Percentiles rank a stretch among this genome's conserved stretches.
Evolutionary conservation across 2,113 vertebrate species (phyloP).

Genomic region (Herpetotheres cachinnans): DNA sequence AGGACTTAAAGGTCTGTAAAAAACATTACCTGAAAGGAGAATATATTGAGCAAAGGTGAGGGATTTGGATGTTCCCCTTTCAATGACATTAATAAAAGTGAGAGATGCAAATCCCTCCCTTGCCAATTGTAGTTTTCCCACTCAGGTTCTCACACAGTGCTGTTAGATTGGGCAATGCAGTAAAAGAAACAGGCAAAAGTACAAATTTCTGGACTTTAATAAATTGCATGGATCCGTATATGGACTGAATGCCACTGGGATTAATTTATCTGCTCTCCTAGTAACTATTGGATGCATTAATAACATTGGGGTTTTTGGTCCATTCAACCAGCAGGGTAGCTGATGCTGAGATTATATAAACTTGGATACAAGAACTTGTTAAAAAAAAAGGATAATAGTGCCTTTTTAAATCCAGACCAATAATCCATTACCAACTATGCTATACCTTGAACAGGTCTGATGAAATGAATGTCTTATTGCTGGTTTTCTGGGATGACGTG

Average conservation of each 20-base stretch:
- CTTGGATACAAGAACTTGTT: background rate
- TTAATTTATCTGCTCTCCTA: background rate
- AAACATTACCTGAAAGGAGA: background rate
- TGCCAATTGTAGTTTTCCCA: background rate
- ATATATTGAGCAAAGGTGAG: background rate
- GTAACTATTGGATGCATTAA: background rate
- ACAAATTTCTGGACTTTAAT: background rate
- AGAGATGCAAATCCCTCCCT: background rate
- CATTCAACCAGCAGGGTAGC: background rate
- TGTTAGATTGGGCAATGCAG: background rate
- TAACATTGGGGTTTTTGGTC: accelerated
- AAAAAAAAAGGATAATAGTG: background rate
- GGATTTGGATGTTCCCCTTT: background rate
- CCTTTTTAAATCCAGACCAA: background rate
- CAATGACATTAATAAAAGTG: background rate
- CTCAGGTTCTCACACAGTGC: background rate
- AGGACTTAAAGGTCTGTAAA: background rate
- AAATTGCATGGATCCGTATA: background rate
- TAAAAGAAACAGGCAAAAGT: background rate
- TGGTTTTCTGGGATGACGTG: background rate
- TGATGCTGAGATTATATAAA: background rate
- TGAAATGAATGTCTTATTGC: background rate
- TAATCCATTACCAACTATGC: background rate
- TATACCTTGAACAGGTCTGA: background rate
- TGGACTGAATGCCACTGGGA: background rate